Evolutionary conservation across 2,888 invertebrate genomes (phyloP), one percentile per base, ranked within the genome.

Genomic region (Spilarctia lutea): DNA sequence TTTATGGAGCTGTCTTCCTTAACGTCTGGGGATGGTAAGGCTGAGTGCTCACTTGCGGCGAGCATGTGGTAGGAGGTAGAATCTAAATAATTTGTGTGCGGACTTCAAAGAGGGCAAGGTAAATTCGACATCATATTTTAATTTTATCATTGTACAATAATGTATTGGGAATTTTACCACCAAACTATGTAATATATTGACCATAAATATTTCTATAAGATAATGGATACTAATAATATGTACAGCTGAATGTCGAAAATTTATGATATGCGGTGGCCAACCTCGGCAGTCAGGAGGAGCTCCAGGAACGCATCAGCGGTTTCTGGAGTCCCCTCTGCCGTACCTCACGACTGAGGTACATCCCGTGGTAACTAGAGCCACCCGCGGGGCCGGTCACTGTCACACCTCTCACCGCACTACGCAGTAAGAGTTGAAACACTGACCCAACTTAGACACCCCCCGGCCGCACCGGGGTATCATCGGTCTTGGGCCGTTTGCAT

Each of bases 1-100:
- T 87, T 86, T 87, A 87, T 87, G 79, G 77, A 71, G 79, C 79
- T 81, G 81, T 83, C 83, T 85, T 81, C 79, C 80, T 78, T 79
- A 81, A 80, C 79, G 79, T 79, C 73, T 77, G 71, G 80, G 75
- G 78, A 71, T 78, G 80, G 68, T 80, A 67, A 75, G 71, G 76
- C 35, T 35, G 69, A 56, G 76, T 71, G 33, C 68, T 75, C 73
- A 80, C 68, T 79, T 42, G 71, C n/a, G 73, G 72, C 56, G 35
- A 39, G 30, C 30, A 45, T 52, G 68, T n/a, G 39, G 69, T n/a
- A 56, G 52, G 63, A 2, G 65, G 42, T 35, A 45, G 65, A 65
- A 71, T 63, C 33, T 42, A 71, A 65, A 63, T 65, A 63, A 45
- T 71, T 48, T 71, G 69, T 63, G 63, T 71, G 30, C 30, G 27